Evolutionary conservation across 2,113 vertebrate genomes (phyloP).

Genomic region (Alectura lathami): DNA sequence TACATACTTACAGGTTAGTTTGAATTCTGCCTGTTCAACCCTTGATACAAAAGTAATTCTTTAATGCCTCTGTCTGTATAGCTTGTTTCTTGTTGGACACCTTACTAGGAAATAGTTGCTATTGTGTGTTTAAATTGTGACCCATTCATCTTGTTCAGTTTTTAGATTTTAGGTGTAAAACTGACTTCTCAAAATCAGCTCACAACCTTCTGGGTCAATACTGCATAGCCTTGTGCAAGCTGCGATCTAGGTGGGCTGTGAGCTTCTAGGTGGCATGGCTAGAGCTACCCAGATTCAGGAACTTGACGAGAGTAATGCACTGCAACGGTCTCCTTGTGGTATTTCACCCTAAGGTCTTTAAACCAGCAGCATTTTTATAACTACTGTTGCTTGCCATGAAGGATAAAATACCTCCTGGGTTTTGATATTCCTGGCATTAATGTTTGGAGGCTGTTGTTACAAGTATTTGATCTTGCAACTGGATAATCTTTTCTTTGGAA

Average conservation of each 20-base stretch:
- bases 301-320: background rate
- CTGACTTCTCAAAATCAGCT: background rate
- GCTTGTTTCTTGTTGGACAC: background rate
- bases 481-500: background rate
- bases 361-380: background rate
- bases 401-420: background rate
- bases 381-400: background rate
- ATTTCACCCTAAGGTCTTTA: background rate
- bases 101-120: background rate
- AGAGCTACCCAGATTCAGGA: background rate
- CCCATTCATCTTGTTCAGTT: background rate
- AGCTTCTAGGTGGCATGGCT: background rate
- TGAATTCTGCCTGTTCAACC: background rate
- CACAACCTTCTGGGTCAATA: background rate
- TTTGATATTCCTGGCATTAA: background rate
- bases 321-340: background rate
- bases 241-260: background rate
- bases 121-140: background rate
- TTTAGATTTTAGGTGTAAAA: background rate
- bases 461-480: background rate
- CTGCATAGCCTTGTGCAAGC: background rate
- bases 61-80: background rate
- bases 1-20: background rate
- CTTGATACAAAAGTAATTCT: background rate
- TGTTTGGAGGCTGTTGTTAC: background rate